phyloP scores from a whole-genome alignment of 2,113 vertebrate species.

The Chloebia gouldiae region DNA sequence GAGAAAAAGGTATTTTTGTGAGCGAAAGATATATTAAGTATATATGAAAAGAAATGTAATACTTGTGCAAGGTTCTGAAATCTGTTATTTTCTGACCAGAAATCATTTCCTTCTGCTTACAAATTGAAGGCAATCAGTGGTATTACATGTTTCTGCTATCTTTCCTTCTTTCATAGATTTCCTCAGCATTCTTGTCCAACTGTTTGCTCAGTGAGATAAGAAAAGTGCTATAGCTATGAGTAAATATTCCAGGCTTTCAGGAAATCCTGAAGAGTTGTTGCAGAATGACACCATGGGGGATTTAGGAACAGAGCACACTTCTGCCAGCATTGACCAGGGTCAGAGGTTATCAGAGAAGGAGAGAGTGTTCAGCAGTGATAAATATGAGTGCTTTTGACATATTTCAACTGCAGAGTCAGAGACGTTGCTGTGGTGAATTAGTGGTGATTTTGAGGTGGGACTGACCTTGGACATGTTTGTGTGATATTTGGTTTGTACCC shows the following conservation, averaged over 20 bases:
- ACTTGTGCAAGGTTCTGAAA: background rate
- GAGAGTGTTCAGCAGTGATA: background rate
- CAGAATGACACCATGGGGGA: background rate
- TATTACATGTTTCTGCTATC: background rate
- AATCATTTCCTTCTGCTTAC: background rate
- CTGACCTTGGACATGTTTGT: background rate
- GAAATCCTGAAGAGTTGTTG: background rate
- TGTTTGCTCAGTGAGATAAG: slow-evolving; percentile 1
- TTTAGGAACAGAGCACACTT: background rate
- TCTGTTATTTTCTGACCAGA: background rate
- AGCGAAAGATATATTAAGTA: background rate
- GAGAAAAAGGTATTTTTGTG: background rate
- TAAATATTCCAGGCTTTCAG: background rate
- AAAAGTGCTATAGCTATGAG: background rate
- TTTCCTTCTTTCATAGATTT: background rate
- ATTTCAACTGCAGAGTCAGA: background rate
- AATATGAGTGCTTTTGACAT: background rate
- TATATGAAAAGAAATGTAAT: background rate
- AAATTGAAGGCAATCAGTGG: background rate
- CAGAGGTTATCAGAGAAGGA: background rate
- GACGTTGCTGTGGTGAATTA: background rate
- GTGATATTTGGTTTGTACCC: background rate
- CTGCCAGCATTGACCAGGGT: background rate
- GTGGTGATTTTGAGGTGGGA: background rate
- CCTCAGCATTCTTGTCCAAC: background rate